Evolutionary conservation across 2,113 vertebrate genomes (phyloP).

Genomic region (Vulpes vulpes): DNA sequence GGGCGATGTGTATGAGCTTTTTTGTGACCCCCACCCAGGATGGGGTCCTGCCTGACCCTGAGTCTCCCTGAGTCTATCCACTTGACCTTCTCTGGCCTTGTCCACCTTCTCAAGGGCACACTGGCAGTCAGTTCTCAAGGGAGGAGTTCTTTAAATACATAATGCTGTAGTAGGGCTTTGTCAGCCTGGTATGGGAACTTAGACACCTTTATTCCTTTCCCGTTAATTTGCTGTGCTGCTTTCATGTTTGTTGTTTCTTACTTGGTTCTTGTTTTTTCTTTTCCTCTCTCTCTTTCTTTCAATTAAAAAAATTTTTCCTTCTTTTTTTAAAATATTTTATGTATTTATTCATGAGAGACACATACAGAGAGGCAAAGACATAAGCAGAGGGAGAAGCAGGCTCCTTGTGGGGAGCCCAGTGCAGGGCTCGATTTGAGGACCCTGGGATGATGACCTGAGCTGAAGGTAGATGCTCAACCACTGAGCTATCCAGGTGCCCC

Average conservation of each 20-base stretch:
- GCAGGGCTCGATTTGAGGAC: no score
- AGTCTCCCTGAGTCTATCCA: neutral
- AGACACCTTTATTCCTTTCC: no score
- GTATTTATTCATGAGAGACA: no score
- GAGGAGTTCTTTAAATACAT: neutral
- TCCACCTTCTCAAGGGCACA: neutral
- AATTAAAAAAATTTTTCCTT: neutral
- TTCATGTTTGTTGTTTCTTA: neutral
- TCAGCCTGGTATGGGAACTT: fast-evolving
- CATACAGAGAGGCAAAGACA: no score
- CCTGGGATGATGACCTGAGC: no score
- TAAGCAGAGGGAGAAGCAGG: no score
- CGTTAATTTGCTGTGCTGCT: neutral
- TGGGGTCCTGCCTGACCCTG: neutral
- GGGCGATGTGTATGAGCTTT: fast-evolving
- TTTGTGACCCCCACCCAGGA: neutral
- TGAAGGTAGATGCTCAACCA: no score
- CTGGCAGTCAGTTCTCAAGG: fast-evolving
- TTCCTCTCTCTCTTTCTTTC: neutral
- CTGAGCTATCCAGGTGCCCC: no score
- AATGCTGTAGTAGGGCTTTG: fast-evolving
- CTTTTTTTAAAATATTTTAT: no score
- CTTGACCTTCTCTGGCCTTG: neutral
- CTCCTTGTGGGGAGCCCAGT: no score
- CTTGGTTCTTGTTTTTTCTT: neutral